A percentile compares a stretch with the other conserved stretches of the same genome.
Evolutionary conservation across 2,113 vertebrate species (phyloP).

Genomic region (Phyllopteryx taeniolatus): DNA sequence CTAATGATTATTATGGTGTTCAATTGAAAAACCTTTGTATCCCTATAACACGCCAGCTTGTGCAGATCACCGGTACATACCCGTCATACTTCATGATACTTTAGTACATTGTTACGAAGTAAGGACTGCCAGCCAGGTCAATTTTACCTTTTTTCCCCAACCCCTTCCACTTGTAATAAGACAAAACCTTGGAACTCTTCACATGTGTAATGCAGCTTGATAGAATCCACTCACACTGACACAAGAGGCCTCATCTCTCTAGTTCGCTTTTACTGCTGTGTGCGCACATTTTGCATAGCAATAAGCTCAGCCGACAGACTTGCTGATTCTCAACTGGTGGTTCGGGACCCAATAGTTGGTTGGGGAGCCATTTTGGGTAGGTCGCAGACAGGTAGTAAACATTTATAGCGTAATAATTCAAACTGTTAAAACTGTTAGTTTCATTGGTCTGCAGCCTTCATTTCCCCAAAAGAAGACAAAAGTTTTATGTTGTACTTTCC

Average conservation of each 20-base stretch:
- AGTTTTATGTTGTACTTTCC: not conserved
- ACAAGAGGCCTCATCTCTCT: conserved; percentile 66
- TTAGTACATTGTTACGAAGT: conserved; percentile 71
- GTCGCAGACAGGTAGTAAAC: no score
- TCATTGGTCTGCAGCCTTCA: no score
- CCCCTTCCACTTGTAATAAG: conserved; percentile 67
- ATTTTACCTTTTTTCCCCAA: conserved; percentile 63
- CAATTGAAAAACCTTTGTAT: conserved; percentile 75
- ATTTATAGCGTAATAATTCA: no score
- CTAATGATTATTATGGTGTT: conserved; percentile 75
- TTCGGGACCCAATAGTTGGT: no score
- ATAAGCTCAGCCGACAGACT: conserved; percentile 29
- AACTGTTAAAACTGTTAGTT: no score
- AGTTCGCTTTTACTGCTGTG: conserved; percentile 51
- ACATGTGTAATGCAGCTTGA: conserved; percentile 68
- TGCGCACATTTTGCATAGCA: conserved; percentile 46
- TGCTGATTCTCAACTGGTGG: conserved; percentile 10
- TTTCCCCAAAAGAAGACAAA: no score
- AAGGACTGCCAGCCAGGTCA: conserved; percentile 63
- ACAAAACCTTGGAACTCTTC: conserved; percentile 68
- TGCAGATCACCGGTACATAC: conserved; percentile 72
- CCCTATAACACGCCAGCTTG: conserved; percentile 60
- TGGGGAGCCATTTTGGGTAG: no score
- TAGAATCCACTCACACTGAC: conserved; percentile 65
- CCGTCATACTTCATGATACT: conserved; percentile 70